phyloP scores from a whole-genome alignment of 35 echinoderm and acorn worm species.

The Patiria miniata region DNA sequence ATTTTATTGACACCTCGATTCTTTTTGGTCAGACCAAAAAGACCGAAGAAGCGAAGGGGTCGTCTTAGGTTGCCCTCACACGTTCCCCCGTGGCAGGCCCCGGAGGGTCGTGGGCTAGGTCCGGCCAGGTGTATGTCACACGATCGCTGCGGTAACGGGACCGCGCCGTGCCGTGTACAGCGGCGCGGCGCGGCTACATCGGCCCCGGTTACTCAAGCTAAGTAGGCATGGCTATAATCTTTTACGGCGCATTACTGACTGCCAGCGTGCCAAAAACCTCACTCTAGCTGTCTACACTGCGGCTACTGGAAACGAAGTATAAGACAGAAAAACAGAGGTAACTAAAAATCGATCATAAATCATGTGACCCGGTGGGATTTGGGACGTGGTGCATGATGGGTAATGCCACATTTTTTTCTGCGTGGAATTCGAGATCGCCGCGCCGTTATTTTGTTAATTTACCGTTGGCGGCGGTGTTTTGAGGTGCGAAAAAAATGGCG shows the following conservation, averaged over 20 bases:
- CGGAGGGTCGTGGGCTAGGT: background rate
- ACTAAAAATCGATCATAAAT: background rate
- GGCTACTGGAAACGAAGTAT: too few relatives aligned
- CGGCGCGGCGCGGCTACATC: too few relatives aligned
- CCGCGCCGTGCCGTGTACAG: background rate
- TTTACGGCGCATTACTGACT: background rate
- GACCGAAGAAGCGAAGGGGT: background rate
- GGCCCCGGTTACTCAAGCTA: too few relatives aligned
- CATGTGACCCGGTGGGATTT: background rate
- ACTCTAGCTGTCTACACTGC: too few relatives aligned
- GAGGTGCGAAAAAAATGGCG: background rate
- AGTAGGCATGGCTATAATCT: background rate
- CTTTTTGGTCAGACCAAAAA: background rate
- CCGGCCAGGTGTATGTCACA: slow-evolving; percentile 2
- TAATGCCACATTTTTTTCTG: background rate
- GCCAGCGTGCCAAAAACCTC: background rate
- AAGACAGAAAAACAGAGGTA: too few relatives aligned
- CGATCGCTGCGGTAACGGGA: background rate
- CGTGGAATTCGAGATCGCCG: background rate
- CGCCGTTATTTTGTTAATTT: background rate
- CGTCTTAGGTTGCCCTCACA: slow-evolving; percentile 12
- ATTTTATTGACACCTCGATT: slow-evolving; percentile 5
- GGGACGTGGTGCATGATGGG: background rate
- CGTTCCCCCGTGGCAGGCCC: background rate
- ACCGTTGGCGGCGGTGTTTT: background rate